Percentiles rank a stretch among this genome's conserved stretches.
Conservation (phyloP, 2,797 vertebrate species). For the Xerus rutilus region DNA sequence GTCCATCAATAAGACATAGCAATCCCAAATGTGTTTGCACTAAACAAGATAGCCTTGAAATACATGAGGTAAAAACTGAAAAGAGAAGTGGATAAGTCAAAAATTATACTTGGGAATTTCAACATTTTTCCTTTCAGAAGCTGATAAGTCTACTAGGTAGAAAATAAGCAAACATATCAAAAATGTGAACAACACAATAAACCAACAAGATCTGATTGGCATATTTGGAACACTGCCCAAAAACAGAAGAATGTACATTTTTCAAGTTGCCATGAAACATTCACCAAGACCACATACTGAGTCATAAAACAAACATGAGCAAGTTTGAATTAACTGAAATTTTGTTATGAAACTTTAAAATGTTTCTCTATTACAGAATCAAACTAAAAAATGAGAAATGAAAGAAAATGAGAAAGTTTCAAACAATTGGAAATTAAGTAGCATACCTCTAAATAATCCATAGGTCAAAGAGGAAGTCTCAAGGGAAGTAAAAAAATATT, state of each 20-base stretch:
- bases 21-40: not conserved
- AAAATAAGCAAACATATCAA: not conserved
- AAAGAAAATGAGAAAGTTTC: not conserved
- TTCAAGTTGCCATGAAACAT: not conserved
- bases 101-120: not conserved
- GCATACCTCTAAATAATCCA: not conserved
- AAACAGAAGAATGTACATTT: not conserved
- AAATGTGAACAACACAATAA: not conserved
- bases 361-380: not conserved
- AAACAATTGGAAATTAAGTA: conserved; percentile 49
- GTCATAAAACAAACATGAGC: not conserved
- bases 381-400: not conserved
- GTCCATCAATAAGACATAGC: not conserved
- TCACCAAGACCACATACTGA: not conserved
- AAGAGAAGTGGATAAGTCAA: not conserved
- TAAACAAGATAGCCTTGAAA: not conserved
- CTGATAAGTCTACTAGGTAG: not conserved
- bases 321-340: not conserved
- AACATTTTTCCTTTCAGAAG: not conserved
- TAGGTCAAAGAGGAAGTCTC: conserved; percentile 17
- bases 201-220: not conserved
- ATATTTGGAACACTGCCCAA: not conserved
- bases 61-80: not conserved
- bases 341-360: not conserved
- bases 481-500: conserved; percentile 1